These are phyloP conservation scores for Asarcornis scutulata DNA, from an alignment of 2,113 vertebrate genomes.

Conservation along the genomic window DNA sequence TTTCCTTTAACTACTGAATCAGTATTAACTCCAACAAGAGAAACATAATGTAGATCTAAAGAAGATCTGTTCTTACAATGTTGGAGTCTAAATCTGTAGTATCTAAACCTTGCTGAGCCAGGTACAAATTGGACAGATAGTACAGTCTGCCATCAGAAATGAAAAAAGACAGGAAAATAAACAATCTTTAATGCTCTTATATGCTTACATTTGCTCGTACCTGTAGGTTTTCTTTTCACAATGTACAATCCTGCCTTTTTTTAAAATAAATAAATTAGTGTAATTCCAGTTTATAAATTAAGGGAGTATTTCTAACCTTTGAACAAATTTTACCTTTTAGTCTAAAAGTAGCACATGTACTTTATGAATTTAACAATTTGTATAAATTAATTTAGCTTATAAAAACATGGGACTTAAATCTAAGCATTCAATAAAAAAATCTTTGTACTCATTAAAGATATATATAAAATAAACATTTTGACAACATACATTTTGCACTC, in stretches of 20 bases:
- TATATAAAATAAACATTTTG: slow-evolving; percentile 67
- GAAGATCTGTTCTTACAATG: not conserved
- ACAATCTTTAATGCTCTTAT: not conserved
- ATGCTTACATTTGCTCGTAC: not conserved
- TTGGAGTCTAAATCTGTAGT: not conserved
- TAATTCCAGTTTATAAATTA: slow-evolving; percentile 1
- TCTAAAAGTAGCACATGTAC: not conserved
- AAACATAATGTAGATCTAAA: not conserved
- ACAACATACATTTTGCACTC: slow-evolving; percentile 70
- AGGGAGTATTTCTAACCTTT: not conserved
- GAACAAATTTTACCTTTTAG: slow-evolving; percentile 6
- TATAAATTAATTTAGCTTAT: not conserved
- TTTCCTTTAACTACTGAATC: not conserved
- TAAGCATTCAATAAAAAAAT: slow-evolving; percentile 32
- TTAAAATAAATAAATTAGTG: not conserved
- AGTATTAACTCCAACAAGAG: not conserved
- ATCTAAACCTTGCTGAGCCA: not conserved
- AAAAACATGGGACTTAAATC: not conserved
- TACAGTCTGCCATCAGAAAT: not conserved
- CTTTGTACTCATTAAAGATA: slow-evolving; percentile 56
- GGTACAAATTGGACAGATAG: not conserved
- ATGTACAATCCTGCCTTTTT: not conserved
- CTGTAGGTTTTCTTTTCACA: not conserved
- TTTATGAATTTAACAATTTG: not conserved
- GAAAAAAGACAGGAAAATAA: not conserved